Conservation (phyloP, 1,140 invertebrate species). For the Eupeodes corollae region DNA sequence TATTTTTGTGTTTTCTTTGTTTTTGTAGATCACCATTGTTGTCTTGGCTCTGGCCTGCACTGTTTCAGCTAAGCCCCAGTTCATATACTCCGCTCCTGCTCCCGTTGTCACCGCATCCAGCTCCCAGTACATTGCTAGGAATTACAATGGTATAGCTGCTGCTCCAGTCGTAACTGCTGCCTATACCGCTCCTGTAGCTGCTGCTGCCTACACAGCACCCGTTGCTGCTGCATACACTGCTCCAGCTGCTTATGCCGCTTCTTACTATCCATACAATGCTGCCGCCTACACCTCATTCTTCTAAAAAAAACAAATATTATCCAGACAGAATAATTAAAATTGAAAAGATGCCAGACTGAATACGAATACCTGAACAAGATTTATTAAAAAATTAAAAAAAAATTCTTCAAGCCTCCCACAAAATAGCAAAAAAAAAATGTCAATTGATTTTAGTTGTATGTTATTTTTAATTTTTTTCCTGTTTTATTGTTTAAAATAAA, state of each 20-base stretch:
- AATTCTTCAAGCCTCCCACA: too few relatives aligned
- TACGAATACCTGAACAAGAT: too few relatives aligned
- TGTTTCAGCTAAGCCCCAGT: conserved; percentile 25
- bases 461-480: too few relatives aligned
- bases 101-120: conserved; percentile 17
- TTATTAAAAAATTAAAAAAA: too few relatives aligned
- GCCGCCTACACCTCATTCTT: conserved; percentile 16
- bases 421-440: too few relatives aligned
- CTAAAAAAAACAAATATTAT: not conserved
- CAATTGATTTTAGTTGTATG: too few relatives aligned
- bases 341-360: too few relatives aligned
- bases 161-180: conserved; percentile 18
- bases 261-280: conserved; percentile 15
- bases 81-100: conserved; percentile 14
- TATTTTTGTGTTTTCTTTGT: conserved; percentile 1
- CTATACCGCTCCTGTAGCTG: conserved; percentile 23
- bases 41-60: conserved; percentile 27
- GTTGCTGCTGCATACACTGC: conserved; percentile 19
- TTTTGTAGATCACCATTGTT: conserved; percentile 21
- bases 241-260: conserved; percentile 11
- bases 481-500: too few relatives aligned
- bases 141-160: conserved; percentile 18
- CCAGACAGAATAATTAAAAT: too few relatives aligned
- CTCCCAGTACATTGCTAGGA: conserved; percentile 21
- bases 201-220: conserved; percentile 22